A percentile compares a stretch with the other conserved stretches of the same genome.
phyloP scores from a whole-genome alignment of 2,888 invertebrate genomes.

The Malthinus seriepunctatus region DNA sequence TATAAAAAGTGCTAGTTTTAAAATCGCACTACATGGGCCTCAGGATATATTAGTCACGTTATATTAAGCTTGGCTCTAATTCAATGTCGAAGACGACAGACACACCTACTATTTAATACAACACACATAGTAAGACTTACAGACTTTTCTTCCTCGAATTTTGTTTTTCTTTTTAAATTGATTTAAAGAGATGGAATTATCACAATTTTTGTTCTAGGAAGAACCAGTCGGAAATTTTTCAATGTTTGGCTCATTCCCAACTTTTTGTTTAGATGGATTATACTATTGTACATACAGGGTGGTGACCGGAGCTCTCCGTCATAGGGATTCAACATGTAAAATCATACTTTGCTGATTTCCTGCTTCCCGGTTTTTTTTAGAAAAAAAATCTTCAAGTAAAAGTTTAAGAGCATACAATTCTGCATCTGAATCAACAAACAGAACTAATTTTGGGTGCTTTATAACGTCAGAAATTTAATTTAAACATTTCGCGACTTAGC shows the following conservation, averaged over 20 bases:
- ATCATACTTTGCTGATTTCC: too few relatives aligned
- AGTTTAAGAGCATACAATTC: too few relatives aligned
- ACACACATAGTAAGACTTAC: background rate
- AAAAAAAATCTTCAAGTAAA: too few relatives aligned
- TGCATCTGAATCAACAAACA: too few relatives aligned
- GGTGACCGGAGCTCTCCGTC: too few relatives aligned
- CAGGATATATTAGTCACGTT: constrained; percentile 54
- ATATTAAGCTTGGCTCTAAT: constrained; percentile 53
- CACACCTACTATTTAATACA: constrained; percentile 12
- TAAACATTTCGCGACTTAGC: too few relatives aligned
- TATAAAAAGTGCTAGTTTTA: constrained; percentile 35
- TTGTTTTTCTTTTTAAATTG: background rate
- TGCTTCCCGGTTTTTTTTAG: too few relatives aligned
- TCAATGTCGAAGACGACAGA: constrained; percentile 47
- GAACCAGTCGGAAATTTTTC: background rate
- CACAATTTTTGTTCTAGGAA: background rate
- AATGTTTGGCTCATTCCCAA: background rate
- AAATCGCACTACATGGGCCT: constrained; percentile 51
- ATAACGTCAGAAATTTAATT: too few relatives aligned
- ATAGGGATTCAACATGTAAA: too few relatives aligned
- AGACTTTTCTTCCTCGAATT: background rate
- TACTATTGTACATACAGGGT: too few relatives aligned
- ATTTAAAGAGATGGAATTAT: background rate
- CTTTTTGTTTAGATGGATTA: too few relatives aligned
- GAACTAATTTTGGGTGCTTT: too few relatives aligned